A percentile compares a stretch with the other conserved stretches of the same genome.
Evolutionary conservation across 2,797 vertebrate species (phyloP).

Genomic region (Eidolon dupreanum): DNA sequence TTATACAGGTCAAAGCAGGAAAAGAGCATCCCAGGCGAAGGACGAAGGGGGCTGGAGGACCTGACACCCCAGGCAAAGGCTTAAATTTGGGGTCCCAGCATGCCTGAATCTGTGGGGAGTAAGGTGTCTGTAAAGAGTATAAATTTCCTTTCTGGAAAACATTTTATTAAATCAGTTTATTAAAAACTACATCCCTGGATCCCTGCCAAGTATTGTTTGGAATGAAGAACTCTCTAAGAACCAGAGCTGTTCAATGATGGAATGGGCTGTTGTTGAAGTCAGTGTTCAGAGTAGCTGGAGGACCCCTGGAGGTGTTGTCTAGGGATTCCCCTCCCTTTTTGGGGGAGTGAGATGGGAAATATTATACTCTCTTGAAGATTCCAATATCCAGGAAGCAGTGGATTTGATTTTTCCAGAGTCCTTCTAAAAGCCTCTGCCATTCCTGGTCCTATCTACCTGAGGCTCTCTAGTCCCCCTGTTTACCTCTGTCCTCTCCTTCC

Average conservation of each 20-base stretch:
- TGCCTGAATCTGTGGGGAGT: neutral
- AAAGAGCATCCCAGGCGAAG: neutral
- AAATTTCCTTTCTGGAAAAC: neutral
- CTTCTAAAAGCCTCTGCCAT: neutral
- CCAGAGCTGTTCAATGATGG: neutral
- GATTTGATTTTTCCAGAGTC: neutral
- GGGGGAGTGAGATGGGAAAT: neutral
- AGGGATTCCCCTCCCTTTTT: neutral
- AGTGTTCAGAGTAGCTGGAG: neutral
- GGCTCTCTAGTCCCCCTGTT: neutral
- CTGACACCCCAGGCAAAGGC: neutral
- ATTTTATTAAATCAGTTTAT: neutral
- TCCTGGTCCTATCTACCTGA: neutral
- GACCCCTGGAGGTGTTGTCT: neutral
- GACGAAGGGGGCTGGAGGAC: neutral
- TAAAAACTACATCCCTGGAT: neutral
- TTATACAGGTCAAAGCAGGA: neutral
- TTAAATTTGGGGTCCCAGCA: neutral
- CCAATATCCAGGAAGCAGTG: neutral
- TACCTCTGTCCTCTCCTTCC: neutral
- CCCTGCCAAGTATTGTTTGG: neutral
- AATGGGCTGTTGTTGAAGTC: neutral
- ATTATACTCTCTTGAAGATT: neutral
- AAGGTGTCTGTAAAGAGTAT: neutral
- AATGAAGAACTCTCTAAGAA: constrained; percentile 5